These are phyloP conservation scores for Aegotheles bennettii DNA, from an alignment of 2,113 vertebrate genomes.

Conservation along the genomic window DNA sequence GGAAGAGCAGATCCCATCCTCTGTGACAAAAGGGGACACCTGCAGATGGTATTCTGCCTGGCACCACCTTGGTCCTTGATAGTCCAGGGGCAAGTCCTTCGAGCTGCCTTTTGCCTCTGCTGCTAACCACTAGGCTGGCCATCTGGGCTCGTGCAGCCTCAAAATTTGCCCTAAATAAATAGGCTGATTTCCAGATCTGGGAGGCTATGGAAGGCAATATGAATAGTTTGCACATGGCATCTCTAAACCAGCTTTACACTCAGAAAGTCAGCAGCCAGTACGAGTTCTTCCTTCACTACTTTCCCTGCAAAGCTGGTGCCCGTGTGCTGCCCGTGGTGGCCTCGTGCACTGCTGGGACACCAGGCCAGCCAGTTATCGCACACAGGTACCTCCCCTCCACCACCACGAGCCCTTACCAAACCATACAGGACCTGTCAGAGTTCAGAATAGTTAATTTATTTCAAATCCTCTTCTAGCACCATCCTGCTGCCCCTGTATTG, in stretches of 20 bases:
- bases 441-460: background rate
- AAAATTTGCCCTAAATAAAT: background rate
- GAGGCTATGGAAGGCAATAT: background rate
- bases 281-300: background rate
- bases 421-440: background rate
- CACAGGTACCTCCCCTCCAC: background rate
- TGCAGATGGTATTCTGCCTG: background rate
- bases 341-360: fast-evolving
- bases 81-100: background rate
- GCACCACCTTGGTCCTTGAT: background rate
- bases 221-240: background rate
- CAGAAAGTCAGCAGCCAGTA: background rate
- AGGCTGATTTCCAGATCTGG: background rate
- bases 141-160: background rate
- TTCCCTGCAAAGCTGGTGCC: background rate
- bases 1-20: background rate
- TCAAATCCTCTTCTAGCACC: background rate
- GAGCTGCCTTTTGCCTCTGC: background rate
- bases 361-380: background rate
- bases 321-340: background rate
- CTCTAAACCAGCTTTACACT: background rate
- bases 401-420: background rate
- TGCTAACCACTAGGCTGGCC: background rate
- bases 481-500: background rate
- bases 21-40: background rate